A percentile compares a stretch with the other conserved stretches of the same genome.
Conservation (phyloP, 1,140 invertebrate genomes). For the Scylla paramamosain region DNA sequence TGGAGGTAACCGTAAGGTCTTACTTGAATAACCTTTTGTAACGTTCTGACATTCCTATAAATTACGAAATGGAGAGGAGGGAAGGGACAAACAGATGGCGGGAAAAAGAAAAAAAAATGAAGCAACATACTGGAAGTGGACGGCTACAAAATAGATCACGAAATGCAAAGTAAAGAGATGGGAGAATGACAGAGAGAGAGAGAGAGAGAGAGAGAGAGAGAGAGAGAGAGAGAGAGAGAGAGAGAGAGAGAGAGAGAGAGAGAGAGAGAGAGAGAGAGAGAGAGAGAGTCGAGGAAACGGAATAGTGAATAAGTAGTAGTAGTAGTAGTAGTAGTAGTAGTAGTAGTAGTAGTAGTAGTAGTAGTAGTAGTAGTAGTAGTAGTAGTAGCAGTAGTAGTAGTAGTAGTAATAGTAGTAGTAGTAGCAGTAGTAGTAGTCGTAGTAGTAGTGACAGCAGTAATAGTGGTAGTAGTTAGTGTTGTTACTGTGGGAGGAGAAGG, state of each 20-base stretch:
- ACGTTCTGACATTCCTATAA: too few relatives aligned
- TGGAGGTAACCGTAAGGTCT: too few relatives aligned
- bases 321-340: conserved; percentile 31
- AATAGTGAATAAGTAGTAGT: not conserved
- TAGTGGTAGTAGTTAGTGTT: conserved; percentile 12
- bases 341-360: conserved; percentile 2
- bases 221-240: not conserved
- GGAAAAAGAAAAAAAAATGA: not conserved
- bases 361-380: conserved; percentile 28
- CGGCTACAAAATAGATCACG: too few relatives aligned
- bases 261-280: conserved; percentile 25
- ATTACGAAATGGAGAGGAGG: too few relatives aligned
- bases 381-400: conserved; percentile 44
- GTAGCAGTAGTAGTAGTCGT: not conserved
- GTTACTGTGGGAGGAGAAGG: too few relatives aligned
- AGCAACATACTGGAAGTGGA: not conserved
- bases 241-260: conserved; percentile 28
- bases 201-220: not conserved
- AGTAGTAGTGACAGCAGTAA: conserved; percentile 4
- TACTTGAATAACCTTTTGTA: too few relatives aligned
- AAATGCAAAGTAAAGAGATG: not conserved
- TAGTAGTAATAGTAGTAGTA: too few relatives aligned
- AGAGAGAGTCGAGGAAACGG: not conserved
- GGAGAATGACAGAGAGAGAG: conserved; percentile 2
- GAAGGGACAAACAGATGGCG: not conserved